Conservation (phyloP, 2,888 invertebrate species). For the Anoplius nigerrimus region DNA sequence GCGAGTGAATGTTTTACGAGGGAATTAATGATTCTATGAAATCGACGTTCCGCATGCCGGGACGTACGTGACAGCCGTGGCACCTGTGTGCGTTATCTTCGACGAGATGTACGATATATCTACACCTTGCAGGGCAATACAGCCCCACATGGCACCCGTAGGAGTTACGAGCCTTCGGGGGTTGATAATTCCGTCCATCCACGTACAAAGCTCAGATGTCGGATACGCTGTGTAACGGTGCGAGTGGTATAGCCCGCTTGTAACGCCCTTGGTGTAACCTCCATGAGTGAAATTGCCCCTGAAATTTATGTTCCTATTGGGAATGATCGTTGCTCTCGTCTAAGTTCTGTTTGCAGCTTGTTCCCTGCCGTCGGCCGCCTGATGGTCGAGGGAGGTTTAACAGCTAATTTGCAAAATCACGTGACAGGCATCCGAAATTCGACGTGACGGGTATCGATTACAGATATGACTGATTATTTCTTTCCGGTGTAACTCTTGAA, state of each 20-base stretch:
- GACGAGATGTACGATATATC: conserved; percentile 6
- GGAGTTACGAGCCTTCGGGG: conserved; percentile 68
- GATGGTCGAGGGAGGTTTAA: conserved; percentile 14
- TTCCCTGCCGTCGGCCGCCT: neutral
- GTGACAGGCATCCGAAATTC: neutral
- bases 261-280: neutral
- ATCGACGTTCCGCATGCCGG: neutral
- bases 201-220: conserved; percentile 49
- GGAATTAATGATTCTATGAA: too few relatives aligned
- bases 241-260: conserved; percentile 9
- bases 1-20: too few relatives aligned
- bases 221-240: conserved; percentile 40
- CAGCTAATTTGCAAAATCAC: conserved; percentile 20
- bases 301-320: conserved; percentile 57
- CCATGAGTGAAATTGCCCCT: conserved; percentile 52
- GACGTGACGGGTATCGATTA: neutral
- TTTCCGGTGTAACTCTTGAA: too few relatives aligned
- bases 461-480: too few relatives aligned
- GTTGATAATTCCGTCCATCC: conserved; percentile 64
- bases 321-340: conserved; percentile 50
- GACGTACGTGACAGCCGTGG: neutral
- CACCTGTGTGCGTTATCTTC: neutral
- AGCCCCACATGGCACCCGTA: conserved; percentile 37
- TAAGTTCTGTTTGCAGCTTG: conserved; percentile 23
- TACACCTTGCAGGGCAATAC: conserved; percentile 34